Percentiles rank a stretch among this genome's conserved stretches.
Conservation (phyloP, 2,797 vertebrate species). For the Coreius guichenoti region DNA sequence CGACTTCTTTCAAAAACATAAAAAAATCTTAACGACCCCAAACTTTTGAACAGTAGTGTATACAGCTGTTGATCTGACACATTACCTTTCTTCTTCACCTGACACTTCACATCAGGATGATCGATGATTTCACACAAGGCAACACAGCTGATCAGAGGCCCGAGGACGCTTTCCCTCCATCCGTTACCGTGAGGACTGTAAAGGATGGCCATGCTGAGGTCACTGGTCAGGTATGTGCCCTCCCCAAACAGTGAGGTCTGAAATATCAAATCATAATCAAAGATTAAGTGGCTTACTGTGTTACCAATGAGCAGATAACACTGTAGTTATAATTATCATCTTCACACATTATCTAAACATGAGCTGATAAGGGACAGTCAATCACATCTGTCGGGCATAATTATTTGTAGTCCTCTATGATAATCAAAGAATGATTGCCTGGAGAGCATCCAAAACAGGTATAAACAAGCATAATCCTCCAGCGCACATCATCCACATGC, state of each 20-base stretch:
- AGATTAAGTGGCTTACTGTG: background rate
- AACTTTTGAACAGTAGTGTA: background rate
- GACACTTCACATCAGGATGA: constrained; percentile 98
- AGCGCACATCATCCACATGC: constrained; percentile 39
- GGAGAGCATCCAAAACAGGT: constrained; percentile 12
- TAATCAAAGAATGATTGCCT: background rate
- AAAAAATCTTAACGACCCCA: background rate
- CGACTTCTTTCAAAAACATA: background rate
- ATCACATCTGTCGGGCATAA: background rate
- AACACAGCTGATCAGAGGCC: constrained; percentile 91
- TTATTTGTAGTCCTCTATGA: background rate
- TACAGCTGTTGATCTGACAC: constrained; percentile 3
- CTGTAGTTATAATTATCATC: background rate
- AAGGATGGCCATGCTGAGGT: constrained; percentile 96
- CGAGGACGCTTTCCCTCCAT: constrained; percentile 88
- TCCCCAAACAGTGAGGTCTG: constrained; percentile 98
- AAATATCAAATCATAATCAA: background rate
- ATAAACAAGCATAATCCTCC: background rate
- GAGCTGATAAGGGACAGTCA: constrained; percentile 28
- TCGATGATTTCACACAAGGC: constrained; percentile 97
- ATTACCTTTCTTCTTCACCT: constrained; percentile 93
- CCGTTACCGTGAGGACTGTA: constrained; percentile 93
- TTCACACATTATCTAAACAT: constrained; percentile 40
- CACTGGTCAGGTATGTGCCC: constrained; percentile 97
- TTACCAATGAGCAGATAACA: constrained; percentile 26